Evolutionary conservation across 2,888 invertebrate genomes (phyloP).

Genomic region (Brassicogethes aeneus): DNA sequence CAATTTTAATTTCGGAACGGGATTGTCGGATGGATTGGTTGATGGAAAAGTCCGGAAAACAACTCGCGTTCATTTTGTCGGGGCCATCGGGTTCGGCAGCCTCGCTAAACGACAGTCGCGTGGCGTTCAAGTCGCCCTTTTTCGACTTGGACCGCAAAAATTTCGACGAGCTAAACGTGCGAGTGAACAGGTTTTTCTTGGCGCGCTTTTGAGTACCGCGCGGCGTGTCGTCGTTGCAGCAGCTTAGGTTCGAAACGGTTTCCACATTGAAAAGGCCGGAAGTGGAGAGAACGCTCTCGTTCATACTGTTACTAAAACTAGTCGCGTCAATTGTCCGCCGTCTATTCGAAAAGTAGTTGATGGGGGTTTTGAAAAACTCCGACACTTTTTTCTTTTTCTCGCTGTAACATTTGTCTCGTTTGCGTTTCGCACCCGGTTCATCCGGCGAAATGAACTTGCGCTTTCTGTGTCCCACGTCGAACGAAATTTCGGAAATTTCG

Average conservation of each 20-base stretch:
- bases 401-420: slow-evolving; percentile 33
- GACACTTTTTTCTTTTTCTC: slow-evolving; percentile 33
- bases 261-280: slow-evolving; percentile 36
- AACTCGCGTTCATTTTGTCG: slow-evolving; percentile 32
- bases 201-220: slow-evolving; percentile 21
- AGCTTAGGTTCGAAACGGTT: slow-evolving; percentile 31
- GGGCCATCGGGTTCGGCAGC: slow-evolving; percentile 19
- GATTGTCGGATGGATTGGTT: slow-evolving; percentile 17
- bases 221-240: slow-evolving; percentile 17
- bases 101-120: slow-evolving; percentile 28
- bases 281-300: slow-evolving; percentile 33
- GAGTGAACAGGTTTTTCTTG: slow-evolving; percentile 34
- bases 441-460: slow-evolving; percentile 26
- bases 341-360: slow-evolving; percentile 36
- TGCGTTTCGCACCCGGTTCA: slow-evolving; percentile 22
- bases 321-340: slow-evolving; percentile 34
- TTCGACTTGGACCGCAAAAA: slow-evolving; percentile 27
- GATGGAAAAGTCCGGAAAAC: slow-evolving; percentile 36
- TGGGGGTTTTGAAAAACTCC: slow-evolving; percentile 35
- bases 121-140: slow-evolving; percentile 26
- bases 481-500: slow-evolving; percentile 23
- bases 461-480: slow-evolving; percentile 19
- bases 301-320: slow-evolving; percentile 27
- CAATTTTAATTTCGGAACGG: slow-evolving; percentile 23
- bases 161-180: slow-evolving; percentile 37